Evolutionary conservation across 2,888 invertebrate genomes (phyloP), one percentile per base, ranked within the genome.

Genomic region (Cordylochernes scorpioides): DNA sequence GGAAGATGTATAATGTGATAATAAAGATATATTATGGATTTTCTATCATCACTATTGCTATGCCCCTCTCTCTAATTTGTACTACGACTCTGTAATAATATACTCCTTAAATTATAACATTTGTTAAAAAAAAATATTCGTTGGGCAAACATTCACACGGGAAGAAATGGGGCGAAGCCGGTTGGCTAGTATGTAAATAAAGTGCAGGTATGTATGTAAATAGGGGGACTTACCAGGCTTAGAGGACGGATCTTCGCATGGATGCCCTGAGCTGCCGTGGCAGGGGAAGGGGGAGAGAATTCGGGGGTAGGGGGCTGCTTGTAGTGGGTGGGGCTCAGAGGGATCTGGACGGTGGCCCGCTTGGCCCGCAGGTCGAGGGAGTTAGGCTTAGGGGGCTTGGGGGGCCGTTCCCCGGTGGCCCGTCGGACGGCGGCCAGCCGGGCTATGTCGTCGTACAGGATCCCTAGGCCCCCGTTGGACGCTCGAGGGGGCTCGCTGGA

Each of bases 251-350:
- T 82, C 54, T 75, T 66, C 50, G 78, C 74, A 49, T 78, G 73
- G 45, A 86, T 86, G 46, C 72, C 70, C 53, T 67, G 68, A 54
- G 78, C 74, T 0, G 86, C 84, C 44, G 80, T 77, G 45, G 66
- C 63, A 3, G 84, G 78, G 7, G 78, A 71, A 0, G 86, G 86
- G 2, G 86, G 84, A 3, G 84, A 82, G 56, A 82, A 82, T 44
- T 84, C 82, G 0, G 84, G 84, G 8, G 84, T 86, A 7, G 84
- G 78, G 8, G 84, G 82, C 54, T 84, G 82, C 29, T 68, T 65
- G 46, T 82, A 82, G 49, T 78, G 74, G 27, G 78, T 75, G 13
- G 84, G 84, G 42, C 78, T 80, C 44, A 74, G 58, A 0, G 84
- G 84, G 44, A 62, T 37, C 25, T 40, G 40, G 3, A 40, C 29